phyloP scores from a whole-genome alignment of 2,888 invertebrate genomes.

The Pseudeuparius sepicola region DNA sequence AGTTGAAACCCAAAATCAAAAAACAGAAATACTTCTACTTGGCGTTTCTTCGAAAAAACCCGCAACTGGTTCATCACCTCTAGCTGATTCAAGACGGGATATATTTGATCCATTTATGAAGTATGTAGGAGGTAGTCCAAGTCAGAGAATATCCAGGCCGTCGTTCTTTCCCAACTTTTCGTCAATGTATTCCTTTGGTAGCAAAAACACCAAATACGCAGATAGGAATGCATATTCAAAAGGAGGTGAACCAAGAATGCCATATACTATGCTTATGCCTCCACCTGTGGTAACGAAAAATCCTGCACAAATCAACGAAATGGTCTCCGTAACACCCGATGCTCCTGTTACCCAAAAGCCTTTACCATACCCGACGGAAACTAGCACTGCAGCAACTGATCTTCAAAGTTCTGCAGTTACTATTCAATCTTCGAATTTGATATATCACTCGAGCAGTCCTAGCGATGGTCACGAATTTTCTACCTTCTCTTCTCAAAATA shows the following conservation, averaged over 20 bases:
- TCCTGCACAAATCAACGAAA: too few species aligned
- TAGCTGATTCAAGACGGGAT: constrained; percentile 36
- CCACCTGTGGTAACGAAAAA: constrained; percentile 50
- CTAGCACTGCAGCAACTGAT: too few species aligned
- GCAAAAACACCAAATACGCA: constrained; percentile 25
- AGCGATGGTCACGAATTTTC: constrained; percentile 41
- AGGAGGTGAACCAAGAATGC: constrained; percentile 42
- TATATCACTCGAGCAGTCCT: constrained; percentile 53
- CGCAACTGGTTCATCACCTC: too few species aligned
- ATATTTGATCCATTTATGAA: constrained; percentile 40
- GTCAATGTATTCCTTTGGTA: constrained; percentile 17
- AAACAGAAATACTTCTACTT: constrained; percentile 58
- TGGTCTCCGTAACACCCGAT: constrained; percentile 14
- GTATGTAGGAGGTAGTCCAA: constrained; percentile 40
- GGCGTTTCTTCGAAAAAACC: constrained; percentile 61
- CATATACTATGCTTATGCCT: constrained; percentile 59
- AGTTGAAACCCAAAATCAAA: constrained; percentile 39
- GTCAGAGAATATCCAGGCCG: constrained; percentile 34
- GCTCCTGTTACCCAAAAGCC: constrained; percentile 18
- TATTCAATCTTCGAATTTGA: constrained; percentile 52
- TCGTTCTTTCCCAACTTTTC: constrained; percentile 35
- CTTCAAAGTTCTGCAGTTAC: constrained; percentile 39
- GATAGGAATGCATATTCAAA: constrained; percentile 32
- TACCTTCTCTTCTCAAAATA: constrained; percentile 18
- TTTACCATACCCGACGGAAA: too few species aligned